Evolutionary conservation across 2,113 vertebrate species (phyloP).

Genomic region (Pterocles gutturalis): DNA sequence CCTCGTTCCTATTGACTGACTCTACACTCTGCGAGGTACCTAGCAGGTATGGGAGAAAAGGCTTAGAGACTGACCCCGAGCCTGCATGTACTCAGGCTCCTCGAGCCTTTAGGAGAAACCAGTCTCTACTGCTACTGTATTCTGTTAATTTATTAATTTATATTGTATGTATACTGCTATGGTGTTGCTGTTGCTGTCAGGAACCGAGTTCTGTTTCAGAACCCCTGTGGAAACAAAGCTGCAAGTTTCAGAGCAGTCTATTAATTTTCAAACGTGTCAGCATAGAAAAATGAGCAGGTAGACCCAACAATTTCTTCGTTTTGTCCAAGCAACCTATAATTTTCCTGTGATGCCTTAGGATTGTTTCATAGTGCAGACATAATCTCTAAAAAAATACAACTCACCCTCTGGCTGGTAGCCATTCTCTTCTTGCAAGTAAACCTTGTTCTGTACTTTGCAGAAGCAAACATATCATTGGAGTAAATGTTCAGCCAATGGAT

Average conservation of each 20-base stretch:
- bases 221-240: background rate
- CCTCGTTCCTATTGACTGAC: background rate
- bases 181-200: background rate
- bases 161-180: too few relatives aligned
- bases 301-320: background rate
- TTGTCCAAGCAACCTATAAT: background rate
- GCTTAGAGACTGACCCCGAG: background rate
- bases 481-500: background rate
- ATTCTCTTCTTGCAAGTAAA: background rate
- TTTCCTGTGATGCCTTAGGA: background rate
- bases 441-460: background rate
- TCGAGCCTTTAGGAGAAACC: background rate
- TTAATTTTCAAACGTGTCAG: background rate
- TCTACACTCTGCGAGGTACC: background rate
- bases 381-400: background rate
- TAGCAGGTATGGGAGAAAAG: background rate
- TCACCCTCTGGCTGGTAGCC: rapidly evolving
- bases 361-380: background rate
- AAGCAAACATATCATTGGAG: background rate
- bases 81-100: background rate
- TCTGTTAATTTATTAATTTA: too few relatives aligned
- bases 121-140: background rate
- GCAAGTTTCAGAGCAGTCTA: background rate
- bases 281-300: background rate
- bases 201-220: background rate